Evolutionary conservation across 53 echinoderm and acorn worm genomes (phyloP).

Genomic region (Astropecten irregularis): DNA sequence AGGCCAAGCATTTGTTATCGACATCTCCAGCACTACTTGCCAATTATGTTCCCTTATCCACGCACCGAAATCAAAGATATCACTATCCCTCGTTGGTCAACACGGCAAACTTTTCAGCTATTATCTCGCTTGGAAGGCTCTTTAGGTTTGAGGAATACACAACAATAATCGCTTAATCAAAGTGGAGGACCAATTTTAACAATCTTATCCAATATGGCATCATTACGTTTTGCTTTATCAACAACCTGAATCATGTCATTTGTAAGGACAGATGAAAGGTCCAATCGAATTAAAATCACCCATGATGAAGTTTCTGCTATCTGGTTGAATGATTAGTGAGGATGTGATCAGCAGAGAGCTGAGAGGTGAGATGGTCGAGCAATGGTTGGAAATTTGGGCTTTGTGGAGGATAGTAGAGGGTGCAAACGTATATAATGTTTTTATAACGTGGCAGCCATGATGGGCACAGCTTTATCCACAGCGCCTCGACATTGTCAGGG

Average conservation of each 20-base stretch:
- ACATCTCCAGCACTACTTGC: too few relatives aligned
- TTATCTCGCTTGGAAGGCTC: background rate
- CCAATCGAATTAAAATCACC: conserved; percentile 38
- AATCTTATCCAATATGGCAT: conserved; percentile 4
- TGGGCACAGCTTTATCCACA: too few relatives aligned
- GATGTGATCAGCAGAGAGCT: too few relatives aligned
- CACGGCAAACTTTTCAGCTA: conserved; percentile 1
- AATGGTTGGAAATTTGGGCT: too few relatives aligned
- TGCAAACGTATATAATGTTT: too few relatives aligned
- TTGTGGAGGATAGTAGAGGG: too few relatives aligned
- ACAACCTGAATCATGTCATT: background rate
- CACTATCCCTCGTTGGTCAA: conserved; percentile 41
- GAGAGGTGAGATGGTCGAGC: too few relatives aligned
- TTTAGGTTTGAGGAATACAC: conserved; percentile 14
- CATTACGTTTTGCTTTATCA: background rate
- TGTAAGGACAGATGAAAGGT: background rate
- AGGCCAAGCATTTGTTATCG: too few relatives aligned
- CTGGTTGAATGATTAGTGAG: too few relatives aligned
- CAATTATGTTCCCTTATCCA: conserved; percentile 1
- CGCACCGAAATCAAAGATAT: conserved; percentile 9
- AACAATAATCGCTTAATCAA: conserved; percentile 24
- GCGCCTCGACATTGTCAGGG: too few relatives aligned
- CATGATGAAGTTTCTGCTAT: too few relatives aligned
- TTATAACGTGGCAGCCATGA: too few relatives aligned
- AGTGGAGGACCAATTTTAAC: conserved; percentile 12